These are phyloP conservation scores for Magallana gigas DNA, from an alignment of 1,140 invertebrate species.

Conservation along the genomic window DNA sequence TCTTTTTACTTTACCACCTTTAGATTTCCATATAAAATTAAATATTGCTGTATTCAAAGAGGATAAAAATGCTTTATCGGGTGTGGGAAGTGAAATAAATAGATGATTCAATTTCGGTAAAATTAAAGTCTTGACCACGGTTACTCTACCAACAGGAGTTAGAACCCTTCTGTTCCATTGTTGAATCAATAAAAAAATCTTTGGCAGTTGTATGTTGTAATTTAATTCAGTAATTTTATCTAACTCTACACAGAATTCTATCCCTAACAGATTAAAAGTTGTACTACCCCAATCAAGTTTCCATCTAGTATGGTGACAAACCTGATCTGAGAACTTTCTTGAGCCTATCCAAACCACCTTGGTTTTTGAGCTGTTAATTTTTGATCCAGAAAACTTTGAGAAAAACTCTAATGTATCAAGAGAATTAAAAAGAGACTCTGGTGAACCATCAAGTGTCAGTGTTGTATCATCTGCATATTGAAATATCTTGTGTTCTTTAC, in stretches of 20 bases:
- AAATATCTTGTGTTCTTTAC: conserved; percentile 22
- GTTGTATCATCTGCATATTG: conserved; percentile 56
- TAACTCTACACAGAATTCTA: too few relatives aligned
- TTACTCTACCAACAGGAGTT: conserved; percentile 47
- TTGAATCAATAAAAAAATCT: too few relatives aligned
- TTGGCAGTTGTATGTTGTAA: too few relatives aligned
- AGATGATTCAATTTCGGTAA: conserved; percentile 46
- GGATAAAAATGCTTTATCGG: background rate
- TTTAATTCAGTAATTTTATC: too few relatives aligned
- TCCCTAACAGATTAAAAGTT: conserved; percentile 37
- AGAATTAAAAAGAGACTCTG: conserved; percentile 41
- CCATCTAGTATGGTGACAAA: conserved; percentile 13
- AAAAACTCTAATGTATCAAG: conserved; percentile 14
- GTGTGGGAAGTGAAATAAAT: conserved; percentile 41
- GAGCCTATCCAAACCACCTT: background rate
- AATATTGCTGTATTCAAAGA: conserved; percentile 6
- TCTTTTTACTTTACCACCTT: conserved; percentile 32
- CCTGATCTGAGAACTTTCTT: conserved; percentile 36
- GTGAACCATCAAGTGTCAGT: conserved; percentile 42
- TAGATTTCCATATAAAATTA: conserved; percentile 41
- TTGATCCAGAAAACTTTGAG: conserved; percentile 43
- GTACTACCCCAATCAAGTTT: conserved; percentile 28
- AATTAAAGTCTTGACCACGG: conserved; percentile 32
- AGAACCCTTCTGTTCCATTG: conserved; percentile 46
- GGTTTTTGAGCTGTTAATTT: conserved; percentile 49